phyloP scores from a whole-genome alignment of 2,888 invertebrate genomes.

The Chorisops tibialis region DNA sequence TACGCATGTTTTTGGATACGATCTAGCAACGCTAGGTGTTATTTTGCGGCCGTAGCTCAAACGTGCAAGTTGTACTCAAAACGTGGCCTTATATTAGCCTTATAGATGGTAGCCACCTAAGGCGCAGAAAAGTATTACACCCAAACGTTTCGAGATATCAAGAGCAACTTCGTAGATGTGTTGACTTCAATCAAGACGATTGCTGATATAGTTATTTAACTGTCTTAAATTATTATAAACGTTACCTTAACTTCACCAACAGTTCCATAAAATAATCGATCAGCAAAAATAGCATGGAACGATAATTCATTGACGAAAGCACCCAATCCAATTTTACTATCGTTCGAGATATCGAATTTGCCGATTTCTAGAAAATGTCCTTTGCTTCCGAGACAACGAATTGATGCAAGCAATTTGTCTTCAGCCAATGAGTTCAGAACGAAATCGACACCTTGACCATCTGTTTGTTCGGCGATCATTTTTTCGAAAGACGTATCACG shows the following conservation, averaged over 20 bases:
- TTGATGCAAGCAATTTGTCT: slow-evolving; percentile 77
- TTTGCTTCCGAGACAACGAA: slow-evolving; percentile 58
- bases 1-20: no score
- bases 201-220: slow-evolving; percentile 53
- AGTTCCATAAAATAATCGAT: slow-evolving; percentile 60
- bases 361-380: slow-evolving; percentile 83
- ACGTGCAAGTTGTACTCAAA: no score
- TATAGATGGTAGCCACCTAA: no score
- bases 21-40: no score
- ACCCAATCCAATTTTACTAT: slow-evolving; percentile 63
- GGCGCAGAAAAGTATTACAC: no score
- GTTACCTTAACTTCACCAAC: slow-evolving; percentile 48
- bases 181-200: no score
- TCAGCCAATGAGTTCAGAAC: slow-evolving; percentile 89
- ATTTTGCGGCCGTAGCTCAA: no score
- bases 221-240: background rate
- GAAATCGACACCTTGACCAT: slow-evolving; percentile 85
- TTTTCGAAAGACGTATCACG: slow-evolving; percentile 83
- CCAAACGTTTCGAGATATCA: no score
- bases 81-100: no score
- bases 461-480: slow-evolving; percentile 74
- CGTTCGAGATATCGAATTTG: slow-evolving; percentile 73
- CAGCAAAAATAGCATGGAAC: slow-evolving; percentile 76
- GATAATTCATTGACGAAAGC: slow-evolving; percentile 68
- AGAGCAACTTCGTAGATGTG: no score